Conservation (phyloP, 2,888 invertebrate species). For the Microplitis manilae region DNA sequence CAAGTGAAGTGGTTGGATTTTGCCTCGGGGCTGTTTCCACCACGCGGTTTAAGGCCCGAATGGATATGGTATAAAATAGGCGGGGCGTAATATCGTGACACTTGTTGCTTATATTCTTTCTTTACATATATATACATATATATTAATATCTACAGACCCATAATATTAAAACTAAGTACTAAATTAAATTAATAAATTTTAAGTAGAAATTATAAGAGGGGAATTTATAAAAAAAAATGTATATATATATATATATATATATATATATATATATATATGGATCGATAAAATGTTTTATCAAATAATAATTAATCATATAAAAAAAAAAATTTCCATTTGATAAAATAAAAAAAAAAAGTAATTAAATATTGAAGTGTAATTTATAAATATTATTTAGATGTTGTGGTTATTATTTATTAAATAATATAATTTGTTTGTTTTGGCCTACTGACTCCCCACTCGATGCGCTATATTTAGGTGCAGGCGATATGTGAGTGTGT, state of each 20-base stretch:
- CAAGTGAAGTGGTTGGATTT: slow-evolving; percentile 68
- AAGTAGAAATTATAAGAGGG: neutral
- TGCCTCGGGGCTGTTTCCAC: slow-evolving; percentile 61
- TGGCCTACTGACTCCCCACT: too few relatives aligned
- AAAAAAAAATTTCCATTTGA: too few relatives aligned
- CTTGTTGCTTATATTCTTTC: slow-evolving; percentile 61
- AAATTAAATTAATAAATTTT: neutral
- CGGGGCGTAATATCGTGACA: slow-evolving; percentile 63
- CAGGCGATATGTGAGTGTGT: slow-evolving; percentile 31
- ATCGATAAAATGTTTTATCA: too few relatives aligned
- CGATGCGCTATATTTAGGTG: slow-evolving; percentile 49
- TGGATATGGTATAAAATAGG: slow-evolving; percentile 52
- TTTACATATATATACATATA: neutral
- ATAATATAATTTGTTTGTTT: too few relatives aligned
- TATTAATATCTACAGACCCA: neutral
- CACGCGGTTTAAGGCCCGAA: slow-evolving; percentile 43
- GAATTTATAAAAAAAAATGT: neutral
- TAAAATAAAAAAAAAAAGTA: too few relatives aligned
- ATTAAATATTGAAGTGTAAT: too few relatives aligned
- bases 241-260: too few relatives aligned
- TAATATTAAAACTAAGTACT: neutral
- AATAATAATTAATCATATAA: too few relatives aligned
- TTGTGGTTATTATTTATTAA: too few relatives aligned
- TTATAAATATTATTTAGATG: too few relatives aligned
- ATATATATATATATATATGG: too few relatives aligned